Base-by-base conservation (phyloP, 1,140 invertebrate species). In the Drosophila sproati region DNA sequence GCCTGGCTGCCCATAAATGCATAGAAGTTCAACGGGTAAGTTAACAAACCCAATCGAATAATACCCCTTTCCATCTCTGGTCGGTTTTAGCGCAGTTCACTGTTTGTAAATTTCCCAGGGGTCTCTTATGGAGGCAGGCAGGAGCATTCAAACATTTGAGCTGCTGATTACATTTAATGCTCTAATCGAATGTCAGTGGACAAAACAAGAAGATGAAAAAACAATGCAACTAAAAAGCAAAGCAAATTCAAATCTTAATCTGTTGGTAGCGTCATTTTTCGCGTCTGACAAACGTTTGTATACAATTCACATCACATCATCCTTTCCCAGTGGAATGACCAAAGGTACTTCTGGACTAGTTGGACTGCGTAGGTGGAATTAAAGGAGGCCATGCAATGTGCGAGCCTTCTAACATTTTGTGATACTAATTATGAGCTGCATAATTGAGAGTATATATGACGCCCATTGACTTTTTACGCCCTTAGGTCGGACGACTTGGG, bases 91-190 rank as follows among this genome's bases (percentile, higher is more conserved):
- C 67, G 43, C 48, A 64, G 71, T 89, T 85, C 85, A 89, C 79
- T 89, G 86, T 89, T 90, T 69, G 86, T 73, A 82, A 90, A 90
- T 90, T 90, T 90, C 86, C 86, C 86, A 77, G 57, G 86, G 86
- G 86, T 70, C 79, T 70, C 79, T 77, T 79, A 60, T 82, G 10
- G 41, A n/a, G 12, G 3, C n/a, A n/a, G 10, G 12, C 54, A 55
- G 52, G 47, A 28, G 47, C 47, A 45, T 77, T 88, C 85, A 89
- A 90, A 90, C 78, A 83, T 90, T 89, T 89, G 81, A 69, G 64
- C 73, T 85, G 76, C 81, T 90, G 86, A 90, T 90, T 90, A 85
- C 85, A 82, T 89, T 82, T 89, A 90, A 90, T 89, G 78, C 86
- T 74, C 69, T 74, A 83, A 85, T 85, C 86, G 80, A 75, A 62